Percentiles rank a stretch among this genome's conserved stretches.
These are phyloP conservation scores for Cephus runcator DNA, from an alignment of 2,888 invertebrate species.

Conservation along the genomic window DNA sequence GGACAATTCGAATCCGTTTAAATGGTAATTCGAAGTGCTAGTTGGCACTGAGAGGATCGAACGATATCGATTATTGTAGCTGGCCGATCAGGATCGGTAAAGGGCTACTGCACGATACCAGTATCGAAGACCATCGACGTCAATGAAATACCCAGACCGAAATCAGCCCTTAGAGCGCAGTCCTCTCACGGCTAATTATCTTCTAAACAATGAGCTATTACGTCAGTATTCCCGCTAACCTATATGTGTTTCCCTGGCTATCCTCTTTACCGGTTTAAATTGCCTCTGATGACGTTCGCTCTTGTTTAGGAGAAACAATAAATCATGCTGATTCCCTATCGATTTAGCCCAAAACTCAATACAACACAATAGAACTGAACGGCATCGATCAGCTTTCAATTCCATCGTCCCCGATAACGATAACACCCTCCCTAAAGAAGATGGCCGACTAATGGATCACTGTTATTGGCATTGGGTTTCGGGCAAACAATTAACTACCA, in stretches of 20 bases:
- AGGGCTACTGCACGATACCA: not conserved
- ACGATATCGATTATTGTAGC: not conserved
- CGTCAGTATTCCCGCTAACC: conserved; percentile 16
- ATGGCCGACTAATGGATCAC: not conserved
- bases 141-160: conserved; percentile 15
- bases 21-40: conserved; percentile 39
- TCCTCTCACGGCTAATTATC: conserved; percentile 25
- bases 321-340: not conserved
- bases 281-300: not conserved
- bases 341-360: not conserved
- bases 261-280: conserved; percentile 1
- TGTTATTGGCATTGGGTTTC: not conserved
- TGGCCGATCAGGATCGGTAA: not conserved
- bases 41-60: conserved; percentile 12
- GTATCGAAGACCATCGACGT: not conserved
- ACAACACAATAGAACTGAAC: not conserved
- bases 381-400: not conserved
- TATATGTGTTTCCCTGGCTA: conserved; percentile 22
- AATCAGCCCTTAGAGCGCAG: conserved; percentile 24
- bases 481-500: not conserved
- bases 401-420: not conserved
- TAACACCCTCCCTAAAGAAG: not conserved
- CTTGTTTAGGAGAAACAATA: not conserved
- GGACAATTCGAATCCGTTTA: conserved; percentile 36
- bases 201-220: conserved; percentile 30